A percentile compares a stretch with the other conserved stretches of the same genome.
phyloP scores from a whole-genome alignment of 2,797 vertebrate genomes.

The Cyprinodon diabolis region DNA sequence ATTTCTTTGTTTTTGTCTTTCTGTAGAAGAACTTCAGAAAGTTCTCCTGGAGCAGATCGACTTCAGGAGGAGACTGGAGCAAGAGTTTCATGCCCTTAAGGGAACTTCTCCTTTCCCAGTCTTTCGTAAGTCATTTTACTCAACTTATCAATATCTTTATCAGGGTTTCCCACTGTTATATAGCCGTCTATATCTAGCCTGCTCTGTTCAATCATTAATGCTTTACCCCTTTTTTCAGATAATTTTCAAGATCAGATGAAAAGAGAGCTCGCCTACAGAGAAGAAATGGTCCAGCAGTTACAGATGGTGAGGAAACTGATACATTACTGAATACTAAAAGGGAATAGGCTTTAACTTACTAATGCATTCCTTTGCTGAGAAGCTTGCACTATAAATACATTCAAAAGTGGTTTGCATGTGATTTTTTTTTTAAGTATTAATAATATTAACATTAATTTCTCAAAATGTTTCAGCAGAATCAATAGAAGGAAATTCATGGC shows the following conservation, averaged over 20 bases:
- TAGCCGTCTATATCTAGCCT: neutral
- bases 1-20: conserved; percentile 20
- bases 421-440: conserved; percentile 27
- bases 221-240: conserved; percentile 76
- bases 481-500: neutral
- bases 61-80: conserved; percentile 93
- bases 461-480: neutral
- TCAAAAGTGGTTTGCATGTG: conserved; percentile 8
- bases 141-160: conserved; percentile 4
- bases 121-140: conserved; percentile 87
- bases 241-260: conserved; percentile 99
- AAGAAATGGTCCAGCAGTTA: conserved; percentile 98
- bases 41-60: conserved; percentile 98
- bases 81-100: conserved; percentile 97
- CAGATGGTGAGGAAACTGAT: conserved; percentile 88
- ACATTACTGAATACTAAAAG: conserved; percentile 41
- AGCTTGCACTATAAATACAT: conserved; percentile 17
- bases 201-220: conserved; percentile 19
- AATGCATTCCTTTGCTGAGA: conserved; percentile 34
- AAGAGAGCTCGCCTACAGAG: conserved; percentile 94
- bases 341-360: conserved; percentile 34
- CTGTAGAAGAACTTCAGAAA: conserved; percentile 97
- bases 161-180: neutral
- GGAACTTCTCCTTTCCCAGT: conserved; percentile 94
- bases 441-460: conserved; percentile 34